Evolutionary conservation across 2,113 vertebrate genomes (phyloP), one percentile per base, ranked within the genome.

Genomic region (Barbus barbus): DNA sequence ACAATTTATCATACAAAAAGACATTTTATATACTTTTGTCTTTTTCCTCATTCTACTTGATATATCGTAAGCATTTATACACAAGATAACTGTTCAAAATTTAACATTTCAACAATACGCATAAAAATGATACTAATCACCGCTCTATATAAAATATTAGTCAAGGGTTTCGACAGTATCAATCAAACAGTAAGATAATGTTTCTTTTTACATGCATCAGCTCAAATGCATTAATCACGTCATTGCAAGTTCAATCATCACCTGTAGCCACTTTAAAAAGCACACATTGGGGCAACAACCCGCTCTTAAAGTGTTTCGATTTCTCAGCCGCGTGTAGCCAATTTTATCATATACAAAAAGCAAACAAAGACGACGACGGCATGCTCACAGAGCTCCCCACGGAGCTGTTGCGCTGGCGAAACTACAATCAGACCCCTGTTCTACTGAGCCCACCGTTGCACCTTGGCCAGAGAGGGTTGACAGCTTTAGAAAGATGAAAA

Each of bases 41-140:
- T 61, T 78, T 86, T 28, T 85, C 75, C 80, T 84, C 73, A 83
- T 84, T 90, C 85, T 87, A 84, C 85, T 87, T 53, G 81, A 86
- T 87, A 90, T 87, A 86, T 83, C 61, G 56, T 84, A 90, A 86
- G 88, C 84, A 61, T 88, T 87, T 89, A 89, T 89, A 91, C 90
- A 93, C 87, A 89, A 87, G 78, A 71, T 86, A 84, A 75, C 78
- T 88, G 88, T 91, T 91, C 78, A 83, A 91, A 92, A 87, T 84
- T 83, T 85, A 87, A 90, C 63, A 88, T 83, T 82, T 61, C 83
- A 84, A 86, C 75, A 90, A 90, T 86, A 87, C 85, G 89, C 84
- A 87, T 89, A 85, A 86, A 87, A 87, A 89, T 53, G 84, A 87
- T 72, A 85, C 87, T 82, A 86, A 31, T 31, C 31, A 31, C 31